A percentile compares a stretch with the other conserved stretches of the same genome.
phyloP scores from a whole-genome alignment of 2,797 vertebrate species.

The Notamacropus eugenii region DNA sequence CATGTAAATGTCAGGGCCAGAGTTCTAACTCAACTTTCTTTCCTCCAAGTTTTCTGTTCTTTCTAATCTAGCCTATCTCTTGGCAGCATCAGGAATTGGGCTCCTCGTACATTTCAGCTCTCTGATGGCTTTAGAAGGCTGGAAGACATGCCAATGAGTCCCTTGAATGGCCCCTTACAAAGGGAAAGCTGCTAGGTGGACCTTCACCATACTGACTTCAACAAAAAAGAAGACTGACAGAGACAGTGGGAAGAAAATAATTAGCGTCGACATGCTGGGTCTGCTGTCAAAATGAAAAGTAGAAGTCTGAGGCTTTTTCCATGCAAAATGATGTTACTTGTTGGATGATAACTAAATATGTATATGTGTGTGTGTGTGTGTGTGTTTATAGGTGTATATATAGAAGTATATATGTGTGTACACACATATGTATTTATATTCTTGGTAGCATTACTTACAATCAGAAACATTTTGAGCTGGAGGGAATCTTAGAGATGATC shows the following conservation, averaged over 20 bases:
- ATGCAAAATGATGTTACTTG: background rate
- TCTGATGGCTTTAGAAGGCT: conserved; percentile 20
- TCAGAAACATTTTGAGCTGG: background rate
- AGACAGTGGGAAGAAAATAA: conserved; percentile 78
- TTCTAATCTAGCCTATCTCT: background rate
- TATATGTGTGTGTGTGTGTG: no score
- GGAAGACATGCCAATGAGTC: conserved; percentile 45
- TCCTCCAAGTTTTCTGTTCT: background rate
- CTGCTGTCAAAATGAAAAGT: conserved; percentile 68
- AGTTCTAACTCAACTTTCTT: background rate
- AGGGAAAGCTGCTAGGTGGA: conserved; percentile 69
- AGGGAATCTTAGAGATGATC: background rate
- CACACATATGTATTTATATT: background rate
- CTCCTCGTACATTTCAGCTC: conserved; percentile 49
- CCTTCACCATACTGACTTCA: conserved; percentile 52
- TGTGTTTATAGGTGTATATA: no score
- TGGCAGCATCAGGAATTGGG: conserved; percentile 14
- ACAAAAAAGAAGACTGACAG: conserved; percentile 48
- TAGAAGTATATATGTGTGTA: no score
- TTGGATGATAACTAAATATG: background rate
- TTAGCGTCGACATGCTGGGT: conserved; percentile 67
- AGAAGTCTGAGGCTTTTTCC: conserved; percentile 41
- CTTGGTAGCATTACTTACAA: background rate
- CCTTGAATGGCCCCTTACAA: conserved; percentile 64
- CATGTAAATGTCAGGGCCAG: background rate